Percentiles rank a stretch among this genome's conserved stretches.
Evolutionary conservation across 2,113 vertebrate genomes (phyloP).

Genomic region (Corvus cornix): DNA sequence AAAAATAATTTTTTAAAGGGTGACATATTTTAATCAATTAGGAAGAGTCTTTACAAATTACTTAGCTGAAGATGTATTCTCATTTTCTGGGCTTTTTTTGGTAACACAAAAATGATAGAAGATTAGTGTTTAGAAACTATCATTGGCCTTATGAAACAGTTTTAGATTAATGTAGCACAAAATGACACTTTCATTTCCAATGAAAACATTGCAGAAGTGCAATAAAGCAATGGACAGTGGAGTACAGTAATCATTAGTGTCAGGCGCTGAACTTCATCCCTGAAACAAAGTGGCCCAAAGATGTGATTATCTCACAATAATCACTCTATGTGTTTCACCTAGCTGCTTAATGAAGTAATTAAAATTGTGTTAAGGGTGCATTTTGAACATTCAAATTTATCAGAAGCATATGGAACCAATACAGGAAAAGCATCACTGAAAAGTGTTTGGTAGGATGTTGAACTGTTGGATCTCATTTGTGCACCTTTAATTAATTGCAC

Average conservation of each 20-base stretch:
- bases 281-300: slow-evolving; percentile 29
- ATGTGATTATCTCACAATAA: slow-evolving; percentile 35
- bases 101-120: not conserved
- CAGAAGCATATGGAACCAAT: not conserved
- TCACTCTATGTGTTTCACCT: not conserved
- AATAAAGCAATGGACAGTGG: slow-evolving; percentile 8
- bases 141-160: not conserved
- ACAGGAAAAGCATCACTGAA: not conserved
- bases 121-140: not conserved
- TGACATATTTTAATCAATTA: not conserved
- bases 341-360: slow-evolving; percentile 34
- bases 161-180: slow-evolving; percentile 24
- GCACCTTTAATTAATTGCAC: not conserved
- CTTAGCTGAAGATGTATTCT: not conserved
- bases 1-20: not conserved
- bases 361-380: slow-evolving; percentile 1
- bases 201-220: slow-evolving; percentile 3
- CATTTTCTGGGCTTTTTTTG: not conserved
- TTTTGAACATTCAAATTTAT: not conserved
- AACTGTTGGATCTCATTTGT: not conserved
- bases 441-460: not conserved
- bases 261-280: not conserved
- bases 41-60: not conserved
- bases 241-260: not conserved
- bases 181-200: not conserved